Evolutionary conservation across 2,113 vertebrate species (phyloP).

Genomic region (Oxyura jamaicensis): DNA sequence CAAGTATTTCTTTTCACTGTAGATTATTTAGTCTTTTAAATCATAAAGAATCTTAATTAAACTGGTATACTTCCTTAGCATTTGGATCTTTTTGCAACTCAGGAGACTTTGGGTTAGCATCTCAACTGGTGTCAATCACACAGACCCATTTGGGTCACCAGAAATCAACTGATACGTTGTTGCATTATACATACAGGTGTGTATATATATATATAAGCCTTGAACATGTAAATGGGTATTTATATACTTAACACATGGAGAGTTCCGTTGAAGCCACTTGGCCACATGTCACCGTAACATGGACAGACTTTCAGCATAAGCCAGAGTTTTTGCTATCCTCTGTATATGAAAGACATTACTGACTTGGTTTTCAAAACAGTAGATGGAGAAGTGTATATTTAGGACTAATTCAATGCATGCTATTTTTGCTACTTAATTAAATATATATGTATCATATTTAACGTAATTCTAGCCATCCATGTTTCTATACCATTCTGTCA

Average conservation of each 20-base stretch:
- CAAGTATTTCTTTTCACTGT: background rate
- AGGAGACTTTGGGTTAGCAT: background rate
- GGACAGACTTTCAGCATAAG: background rate
- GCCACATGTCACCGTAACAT: background rate
- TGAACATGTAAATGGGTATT: background rate
- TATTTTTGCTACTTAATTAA: background rate
- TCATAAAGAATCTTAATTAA: background rate
- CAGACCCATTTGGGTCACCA: background rate
- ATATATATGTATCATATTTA: background rate
- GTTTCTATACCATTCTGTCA: background rate
- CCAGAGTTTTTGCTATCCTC: background rate
- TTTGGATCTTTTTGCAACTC: background rate
- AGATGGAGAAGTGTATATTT: background rate
- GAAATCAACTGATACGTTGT: background rate
- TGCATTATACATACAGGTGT: background rate
- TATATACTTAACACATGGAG: background rate
- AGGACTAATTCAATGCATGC: background rate
- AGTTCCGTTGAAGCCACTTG: background rate
- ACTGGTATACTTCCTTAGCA: background rate
- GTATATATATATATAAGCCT: background rate
- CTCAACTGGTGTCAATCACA: background rate
- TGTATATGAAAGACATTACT: background rate
- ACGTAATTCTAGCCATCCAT: background rate
- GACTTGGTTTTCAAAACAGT: background rate
- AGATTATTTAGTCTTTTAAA: background rate